phyloP scores from a whole-genome alignment of 1,140 invertebrate genomes.

The Ceratina calcarata region DNA sequence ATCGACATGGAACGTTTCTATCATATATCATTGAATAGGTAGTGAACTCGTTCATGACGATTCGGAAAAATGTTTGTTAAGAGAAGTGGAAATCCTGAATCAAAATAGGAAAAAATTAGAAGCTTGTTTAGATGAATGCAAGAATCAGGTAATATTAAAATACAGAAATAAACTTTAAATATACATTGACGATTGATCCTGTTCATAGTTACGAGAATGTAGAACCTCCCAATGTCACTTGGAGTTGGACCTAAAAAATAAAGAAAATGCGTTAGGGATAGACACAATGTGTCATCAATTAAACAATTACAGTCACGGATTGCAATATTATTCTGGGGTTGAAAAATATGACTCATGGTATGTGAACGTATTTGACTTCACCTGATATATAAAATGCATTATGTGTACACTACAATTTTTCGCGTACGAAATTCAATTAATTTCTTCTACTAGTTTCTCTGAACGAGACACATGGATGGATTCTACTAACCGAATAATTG shows the following conservation, averaged over 20 bases:
- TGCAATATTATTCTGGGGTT: constrained; percentile 94
- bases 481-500: constrained; percentile 89
- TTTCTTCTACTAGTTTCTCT: constrained; percentile 80
- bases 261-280: constrained; percentile 92
- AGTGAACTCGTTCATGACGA: constrained; percentile 86
- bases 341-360: constrained; percentile 94
- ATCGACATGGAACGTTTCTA: not conserved
- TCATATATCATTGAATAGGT: constrained; percentile 63
- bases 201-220: constrained; percentile 82
- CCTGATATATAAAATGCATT: constrained; percentile 91
- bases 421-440: not conserved
- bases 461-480: constrained; percentile 93
- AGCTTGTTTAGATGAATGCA: constrained; percentile 82
- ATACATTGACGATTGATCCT: not conserved
- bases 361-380: constrained; percentile 44
- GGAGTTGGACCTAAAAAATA: constrained; percentile 93
- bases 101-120: constrained; percentile 82
- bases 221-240: constrained; percentile 91
- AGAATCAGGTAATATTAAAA: constrained; percentile 80
- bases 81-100: constrained; percentile 83
- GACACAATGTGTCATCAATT: constrained; percentile 93
- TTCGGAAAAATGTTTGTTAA: constrained; percentile 82
- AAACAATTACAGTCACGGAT: constrained; percentile 91
- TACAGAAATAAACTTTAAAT: not conserved
- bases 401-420: constrained; percentile 89